Evolutionary conservation across 2,888 invertebrate genomes (phyloP).

Genomic region (Elegia similella): DNA sequence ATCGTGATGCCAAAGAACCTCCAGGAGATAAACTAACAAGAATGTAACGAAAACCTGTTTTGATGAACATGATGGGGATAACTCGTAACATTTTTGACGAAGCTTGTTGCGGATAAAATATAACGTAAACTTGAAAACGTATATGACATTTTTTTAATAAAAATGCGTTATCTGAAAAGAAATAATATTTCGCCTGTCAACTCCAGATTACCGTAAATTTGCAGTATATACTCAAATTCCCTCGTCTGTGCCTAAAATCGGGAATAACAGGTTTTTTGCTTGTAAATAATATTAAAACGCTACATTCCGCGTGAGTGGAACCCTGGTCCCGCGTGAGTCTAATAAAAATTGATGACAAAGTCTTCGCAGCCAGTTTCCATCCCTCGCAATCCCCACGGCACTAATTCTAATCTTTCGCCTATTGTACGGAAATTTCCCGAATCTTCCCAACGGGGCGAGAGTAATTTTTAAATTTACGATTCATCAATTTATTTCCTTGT

Average conservation of each 20-base stretch:
- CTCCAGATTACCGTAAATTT: neutral
- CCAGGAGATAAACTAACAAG: neutral
- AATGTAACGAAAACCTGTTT: neutral
- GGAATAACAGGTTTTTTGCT: neutral
- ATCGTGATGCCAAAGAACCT: neutral
- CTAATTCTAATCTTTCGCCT: constrained; percentile 1
- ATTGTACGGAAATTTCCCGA: neutral
- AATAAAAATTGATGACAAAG: constrained; percentile 4
- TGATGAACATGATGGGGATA: too few species aligned
- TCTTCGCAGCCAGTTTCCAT: neutral
- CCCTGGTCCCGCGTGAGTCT: neutral
- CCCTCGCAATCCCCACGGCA: neutral
- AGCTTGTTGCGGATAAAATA: too few species aligned
- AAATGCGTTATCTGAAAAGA: too few species aligned
- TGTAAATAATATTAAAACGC: neutral
- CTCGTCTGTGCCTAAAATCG: neutral
- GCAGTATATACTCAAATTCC: neutral
- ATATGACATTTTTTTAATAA: too few species aligned
- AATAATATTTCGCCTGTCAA: too few species aligned
- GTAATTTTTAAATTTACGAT: neutral
- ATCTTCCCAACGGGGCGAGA: neutral
- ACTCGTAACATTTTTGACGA: too few species aligned
- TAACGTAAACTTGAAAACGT: too few species aligned
- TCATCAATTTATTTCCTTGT: neutral
- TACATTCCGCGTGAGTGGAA: neutral